phyloP scores from a whole-genome alignment of 2,888 invertebrate genomes.

The Trachelus stipa region DNA sequence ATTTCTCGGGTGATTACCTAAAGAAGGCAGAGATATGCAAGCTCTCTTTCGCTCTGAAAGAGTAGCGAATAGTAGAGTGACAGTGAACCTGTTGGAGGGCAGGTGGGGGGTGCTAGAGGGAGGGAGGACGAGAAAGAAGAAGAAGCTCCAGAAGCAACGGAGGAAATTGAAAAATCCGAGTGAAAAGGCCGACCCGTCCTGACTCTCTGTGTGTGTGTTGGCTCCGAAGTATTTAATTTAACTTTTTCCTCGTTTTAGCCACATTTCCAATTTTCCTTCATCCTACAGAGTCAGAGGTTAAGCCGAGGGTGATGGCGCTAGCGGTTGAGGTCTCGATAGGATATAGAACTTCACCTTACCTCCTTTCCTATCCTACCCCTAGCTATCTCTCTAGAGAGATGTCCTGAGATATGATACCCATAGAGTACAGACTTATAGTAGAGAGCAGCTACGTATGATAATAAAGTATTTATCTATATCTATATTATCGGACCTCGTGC shows the following conservation, averaged over 20 bases:
- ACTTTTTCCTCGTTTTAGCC: constrained; percentile 52
- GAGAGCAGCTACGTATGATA: not conserved
- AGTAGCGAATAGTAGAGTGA: constrained; percentile 20
- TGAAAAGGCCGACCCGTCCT: constrained; percentile 42
- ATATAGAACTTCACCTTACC: not conserved
- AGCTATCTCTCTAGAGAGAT: not conserved
- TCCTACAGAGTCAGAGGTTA: constrained; percentile 28
- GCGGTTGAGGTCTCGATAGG: constrained; percentile 15
- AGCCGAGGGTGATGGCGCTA: constrained; percentile 25
- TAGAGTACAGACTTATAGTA: not conserved
- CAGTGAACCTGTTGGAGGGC: constrained; percentile 14
- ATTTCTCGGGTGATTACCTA: constrained; percentile 47
- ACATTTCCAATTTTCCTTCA: constrained; percentile 52
- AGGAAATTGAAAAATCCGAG: constrained; percentile 58
- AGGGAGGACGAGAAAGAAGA: not conserved
- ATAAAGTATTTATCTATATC: not conserved
- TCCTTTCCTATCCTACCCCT: not conserved
- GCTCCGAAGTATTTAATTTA: constrained; percentile 53
- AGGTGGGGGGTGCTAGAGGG: not conserved
- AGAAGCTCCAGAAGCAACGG: constrained; percentile 34
- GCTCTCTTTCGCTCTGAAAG: constrained; percentile 27
- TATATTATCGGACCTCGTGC: not conserved
- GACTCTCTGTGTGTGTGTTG: constrained; percentile 32
- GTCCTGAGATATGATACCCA: constrained; percentile 1
- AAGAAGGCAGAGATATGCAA: constrained; percentile 40